These are phyloP conservation scores for Struthio camelus DNA, from an alignment of 2,113 vertebrate genomes.

Conservation along the genomic window DNA sequence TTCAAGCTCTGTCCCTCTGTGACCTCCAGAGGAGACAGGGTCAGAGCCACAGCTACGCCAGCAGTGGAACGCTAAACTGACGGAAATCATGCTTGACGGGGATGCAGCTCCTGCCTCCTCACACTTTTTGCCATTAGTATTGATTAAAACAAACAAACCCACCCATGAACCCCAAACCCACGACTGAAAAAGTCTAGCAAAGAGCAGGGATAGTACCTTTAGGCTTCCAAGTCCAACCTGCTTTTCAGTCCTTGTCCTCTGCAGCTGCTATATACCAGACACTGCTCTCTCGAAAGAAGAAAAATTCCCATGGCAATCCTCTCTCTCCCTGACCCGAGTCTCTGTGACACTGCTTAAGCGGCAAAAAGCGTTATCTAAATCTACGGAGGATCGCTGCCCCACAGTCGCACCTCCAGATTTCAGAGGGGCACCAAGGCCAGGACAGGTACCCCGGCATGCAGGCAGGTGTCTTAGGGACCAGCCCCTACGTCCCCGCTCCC, in stretches of 20 bases:
- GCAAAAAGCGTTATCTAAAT: not conserved
- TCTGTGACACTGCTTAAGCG: not conserved
- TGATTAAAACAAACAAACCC: not conserved
- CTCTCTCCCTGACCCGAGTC: not conserved
- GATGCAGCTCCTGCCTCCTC: not conserved
- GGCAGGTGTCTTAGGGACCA: too few relatives aligned
- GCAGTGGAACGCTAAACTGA: not conserved
- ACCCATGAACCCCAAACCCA: not conserved
- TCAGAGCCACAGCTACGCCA: not conserved
- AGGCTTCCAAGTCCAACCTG: not conserved
- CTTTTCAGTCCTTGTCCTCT: not conserved
- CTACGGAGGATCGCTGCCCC: not conserved
- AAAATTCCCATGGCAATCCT: not conserved
- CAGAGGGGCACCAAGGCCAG: not conserved
- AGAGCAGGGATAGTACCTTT: not conserved
- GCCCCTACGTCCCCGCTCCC: not conserved
- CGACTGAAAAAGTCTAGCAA: not conserved
- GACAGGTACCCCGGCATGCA: not conserved
- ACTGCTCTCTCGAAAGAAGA: not conserved
- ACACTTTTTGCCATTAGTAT: not conserved
- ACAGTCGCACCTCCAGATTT: not conserved
- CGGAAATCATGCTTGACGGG: rapidly evolving
- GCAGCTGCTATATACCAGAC: not conserved
- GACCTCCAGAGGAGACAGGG: not conserved
- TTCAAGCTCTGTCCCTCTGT: not conserved